These are phyloP conservation scores for Radopholus similis DNA, from an alignment of 1,140 invertebrate genomes.

Conservation along the genomic window DNA sequence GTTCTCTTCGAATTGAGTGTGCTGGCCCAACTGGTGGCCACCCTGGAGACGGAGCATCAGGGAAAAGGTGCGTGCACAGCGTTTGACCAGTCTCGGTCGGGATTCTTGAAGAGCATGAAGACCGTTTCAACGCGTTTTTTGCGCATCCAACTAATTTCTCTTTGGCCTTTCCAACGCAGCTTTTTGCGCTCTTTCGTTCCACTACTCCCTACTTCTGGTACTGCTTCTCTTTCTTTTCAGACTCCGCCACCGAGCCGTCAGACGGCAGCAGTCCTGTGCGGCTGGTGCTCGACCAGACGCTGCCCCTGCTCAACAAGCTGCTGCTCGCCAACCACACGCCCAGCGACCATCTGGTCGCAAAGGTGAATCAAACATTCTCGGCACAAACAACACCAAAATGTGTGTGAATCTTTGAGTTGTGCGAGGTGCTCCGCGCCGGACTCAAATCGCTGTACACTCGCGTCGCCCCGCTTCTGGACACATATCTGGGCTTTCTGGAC, in stretches of 20 bases:
- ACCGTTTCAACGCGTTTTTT: too few relatives aligned
- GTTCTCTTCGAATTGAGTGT: constrained; percentile 18
- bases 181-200: too few relatives aligned
- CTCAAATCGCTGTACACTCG: constrained; percentile 11
- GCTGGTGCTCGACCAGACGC: constrained; percentile 2
- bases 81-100: too few relatives aligned
- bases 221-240: not conserved
- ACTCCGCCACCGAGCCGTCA: not conserved
- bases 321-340: not conserved
- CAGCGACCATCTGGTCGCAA: constrained; percentile 1
- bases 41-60: not conserved
- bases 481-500: constrained; percentile 6
- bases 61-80: too few relatives aligned
- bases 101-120: too few relatives aligned
- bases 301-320: constrained; percentile 18
- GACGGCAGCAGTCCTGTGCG: constrained; percentile 1
- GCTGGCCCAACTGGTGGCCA: constrained; percentile 11
- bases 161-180: too few relatives aligned
- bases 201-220: not conserved
- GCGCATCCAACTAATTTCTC: too few relatives aligned
- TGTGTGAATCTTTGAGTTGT: constrained; percentile 3
- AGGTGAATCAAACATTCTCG: not conserved
- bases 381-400: not conserved
- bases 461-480: constrained; percentile 9
- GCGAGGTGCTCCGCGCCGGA: not conserved